Conservation (phyloP, 2,797 vertebrate genomes). For the Erpetoichthys calabaricus region DNA sequence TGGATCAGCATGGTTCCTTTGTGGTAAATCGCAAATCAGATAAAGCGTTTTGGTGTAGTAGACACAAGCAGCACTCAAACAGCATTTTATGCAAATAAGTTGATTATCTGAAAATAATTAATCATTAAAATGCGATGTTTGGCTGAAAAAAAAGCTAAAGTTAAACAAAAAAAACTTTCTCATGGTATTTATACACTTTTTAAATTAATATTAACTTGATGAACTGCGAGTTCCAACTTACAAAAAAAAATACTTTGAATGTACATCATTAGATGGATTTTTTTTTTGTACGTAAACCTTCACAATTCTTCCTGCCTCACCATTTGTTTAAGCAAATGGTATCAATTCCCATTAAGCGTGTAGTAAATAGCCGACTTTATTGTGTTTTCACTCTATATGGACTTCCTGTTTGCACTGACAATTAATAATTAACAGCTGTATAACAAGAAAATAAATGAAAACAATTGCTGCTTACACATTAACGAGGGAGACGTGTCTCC, state of each 20-base stretch:
- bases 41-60: background rate
- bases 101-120: too few relatives aligned
- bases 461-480: slow-evolving; percentile 11
- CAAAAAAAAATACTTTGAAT: too few relatives aligned
- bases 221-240: too few relatives aligned
- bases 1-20: background rate
- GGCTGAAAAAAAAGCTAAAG: too few relatives aligned
- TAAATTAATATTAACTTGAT: too few relatives aligned
- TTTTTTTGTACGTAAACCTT: too few relatives aligned
- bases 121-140: too few relatives aligned
- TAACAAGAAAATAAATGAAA: slow-evolving; percentile 15
- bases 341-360: slow-evolving; percentile 11
- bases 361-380: slow-evolving; percentile 18
- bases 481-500: slow-evolving; percentile 2
- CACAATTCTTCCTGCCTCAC: background rate
- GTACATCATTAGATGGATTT: too few relatives aligned
- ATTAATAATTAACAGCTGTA: slow-evolving; percentile 26
- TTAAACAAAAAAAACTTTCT: too few relatives aligned
- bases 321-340: slow-evolving; percentile 10
- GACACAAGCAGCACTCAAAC: too few relatives aligned
- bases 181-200: too few relatives aligned
- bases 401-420: slow-evolving; percentile 23
- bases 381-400: slow-evolving; percentile 11
- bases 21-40: background rate
- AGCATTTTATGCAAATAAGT: too few relatives aligned